phyloP scores from a whole-genome alignment of 2,888 invertebrate species.

The Helicoverpa assulta region DNA sequence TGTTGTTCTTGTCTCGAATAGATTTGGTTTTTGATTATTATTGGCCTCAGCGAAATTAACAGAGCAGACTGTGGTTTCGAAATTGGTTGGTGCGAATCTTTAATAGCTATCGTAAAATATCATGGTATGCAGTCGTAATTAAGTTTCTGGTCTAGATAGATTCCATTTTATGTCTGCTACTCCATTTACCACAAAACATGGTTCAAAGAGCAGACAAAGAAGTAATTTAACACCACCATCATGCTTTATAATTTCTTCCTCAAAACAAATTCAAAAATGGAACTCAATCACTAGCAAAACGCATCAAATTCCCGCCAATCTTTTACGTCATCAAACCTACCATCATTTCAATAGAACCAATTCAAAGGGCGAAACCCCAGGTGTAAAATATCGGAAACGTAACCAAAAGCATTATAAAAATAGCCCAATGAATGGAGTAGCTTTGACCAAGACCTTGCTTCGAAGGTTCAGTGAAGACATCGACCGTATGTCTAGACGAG shows the following conservation, averaged over 20 bases:
- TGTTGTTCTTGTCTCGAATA: constrained; percentile 7
- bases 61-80: not conserved
- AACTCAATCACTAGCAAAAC: not conserved
- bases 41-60: not conserved
- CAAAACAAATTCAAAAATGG: not conserved
- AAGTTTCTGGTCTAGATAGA: not conserved
- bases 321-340: constrained; percentile 21
- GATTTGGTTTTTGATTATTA: not conserved
- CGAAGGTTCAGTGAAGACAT: constrained; percentile 65
- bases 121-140: not conserved
- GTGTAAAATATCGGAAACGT: constrained; percentile 51
- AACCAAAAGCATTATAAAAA: constrained; percentile 53
- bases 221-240: too few relatives aligned
- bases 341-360: constrained; percentile 26
- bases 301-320: not conserved
- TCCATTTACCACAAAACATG: too few relatives aligned
- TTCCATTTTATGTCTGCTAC: not conserved
- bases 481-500: constrained; percentile 66
- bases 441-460: constrained; percentile 62
- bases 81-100: constrained; percentile 1
- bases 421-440: constrained; percentile 55
- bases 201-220: too few relatives aligned
- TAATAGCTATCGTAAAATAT: not conserved
- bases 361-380: constrained; percentile 52
- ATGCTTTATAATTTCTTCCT: too few relatives aligned